Evolutionary conservation across 2,797 vertebrate species (phyloP).

Genomic region (Ambastaia sidthimunki): DNA sequence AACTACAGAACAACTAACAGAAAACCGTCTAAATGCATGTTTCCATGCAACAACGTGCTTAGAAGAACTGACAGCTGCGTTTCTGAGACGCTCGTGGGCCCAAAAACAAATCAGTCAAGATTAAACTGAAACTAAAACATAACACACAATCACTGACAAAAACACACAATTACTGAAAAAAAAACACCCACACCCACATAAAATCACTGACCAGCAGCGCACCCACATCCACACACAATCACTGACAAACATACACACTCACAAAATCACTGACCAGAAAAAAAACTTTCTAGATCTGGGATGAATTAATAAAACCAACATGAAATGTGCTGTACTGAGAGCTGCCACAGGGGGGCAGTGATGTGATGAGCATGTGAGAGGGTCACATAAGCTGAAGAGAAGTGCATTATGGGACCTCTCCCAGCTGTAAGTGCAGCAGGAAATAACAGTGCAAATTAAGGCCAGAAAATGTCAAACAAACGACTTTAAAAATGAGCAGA

Average conservation of each 20-base stretch:
- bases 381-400: constrained; percentile 61
- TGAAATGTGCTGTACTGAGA: constrained; percentile 24
- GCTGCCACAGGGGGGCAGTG: constrained; percentile 90
- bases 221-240: too few species aligned
- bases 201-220: background rate
- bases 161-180: background rate
- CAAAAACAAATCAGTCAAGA: background rate
- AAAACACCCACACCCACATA: background rate
- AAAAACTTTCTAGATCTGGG: too few species aligned
- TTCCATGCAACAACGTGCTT: background rate
- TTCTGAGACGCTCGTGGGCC: background rate
- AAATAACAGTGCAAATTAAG: constrained; percentile 71
- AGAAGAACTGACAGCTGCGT: background rate
- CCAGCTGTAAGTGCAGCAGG: constrained; percentile 65
- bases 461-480: constrained; percentile 70
- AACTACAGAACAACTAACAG: constrained; percentile 2
- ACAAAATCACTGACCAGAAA: too few species aligned
- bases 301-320: background rate
- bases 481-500: constrained; percentile 64
- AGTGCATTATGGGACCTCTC: constrained; percentile 62
- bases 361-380: constrained; percentile 81
- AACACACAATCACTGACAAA: too few species aligned
- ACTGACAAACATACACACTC: too few species aligned
- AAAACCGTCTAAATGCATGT: background rate
- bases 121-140: background rate